Percentiles rank a stretch among this genome's conserved stretches.
Evolutionary conservation across 2,113 vertebrate species (phyloP).

Genomic region (Hipposideros armiger): DNA sequence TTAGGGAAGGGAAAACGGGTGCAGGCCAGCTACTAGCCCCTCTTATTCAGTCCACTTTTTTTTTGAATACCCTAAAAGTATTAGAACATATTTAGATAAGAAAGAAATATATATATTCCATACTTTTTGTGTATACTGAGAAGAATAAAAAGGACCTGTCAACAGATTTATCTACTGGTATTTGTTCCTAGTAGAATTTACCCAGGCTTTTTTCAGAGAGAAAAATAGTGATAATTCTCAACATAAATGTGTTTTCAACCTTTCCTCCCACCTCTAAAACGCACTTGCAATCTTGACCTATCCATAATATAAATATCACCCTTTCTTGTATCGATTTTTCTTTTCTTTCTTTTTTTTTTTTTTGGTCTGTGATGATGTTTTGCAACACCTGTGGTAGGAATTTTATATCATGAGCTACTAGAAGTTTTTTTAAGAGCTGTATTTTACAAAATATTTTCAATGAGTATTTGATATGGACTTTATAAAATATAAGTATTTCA

Average conservation of each 20-base stretch:
- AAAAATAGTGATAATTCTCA: constrained; percentile 3
- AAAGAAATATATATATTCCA: not conserved
- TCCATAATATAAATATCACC: not conserved
- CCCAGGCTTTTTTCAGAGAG: not conserved
- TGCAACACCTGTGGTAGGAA: not conserved
- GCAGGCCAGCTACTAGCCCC: not conserved
- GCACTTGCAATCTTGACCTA: not conserved
- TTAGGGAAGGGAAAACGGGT: not conserved
- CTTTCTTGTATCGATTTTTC: not conserved
- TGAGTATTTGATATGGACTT: not conserved
- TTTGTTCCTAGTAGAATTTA: not conserved
- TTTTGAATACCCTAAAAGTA: not conserved
- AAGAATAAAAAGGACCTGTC: not conserved
- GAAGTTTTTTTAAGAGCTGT: not conserved
- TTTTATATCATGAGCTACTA: not conserved
- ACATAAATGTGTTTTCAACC: not conserved
- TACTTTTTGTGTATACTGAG: not conserved
- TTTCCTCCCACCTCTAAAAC: not conserved
- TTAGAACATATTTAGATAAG: not conserved
- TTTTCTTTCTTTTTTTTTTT: not conserved
- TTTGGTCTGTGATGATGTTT: not conserved
- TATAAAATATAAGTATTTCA: not conserved
- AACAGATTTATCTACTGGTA: not conserved
- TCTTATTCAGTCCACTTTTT: not conserved
- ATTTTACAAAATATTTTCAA: not conserved